Evolutionary conservation across 2,797 vertebrate genomes (phyloP).

Genomic region (Ctenosaura bakeri): DNA sequence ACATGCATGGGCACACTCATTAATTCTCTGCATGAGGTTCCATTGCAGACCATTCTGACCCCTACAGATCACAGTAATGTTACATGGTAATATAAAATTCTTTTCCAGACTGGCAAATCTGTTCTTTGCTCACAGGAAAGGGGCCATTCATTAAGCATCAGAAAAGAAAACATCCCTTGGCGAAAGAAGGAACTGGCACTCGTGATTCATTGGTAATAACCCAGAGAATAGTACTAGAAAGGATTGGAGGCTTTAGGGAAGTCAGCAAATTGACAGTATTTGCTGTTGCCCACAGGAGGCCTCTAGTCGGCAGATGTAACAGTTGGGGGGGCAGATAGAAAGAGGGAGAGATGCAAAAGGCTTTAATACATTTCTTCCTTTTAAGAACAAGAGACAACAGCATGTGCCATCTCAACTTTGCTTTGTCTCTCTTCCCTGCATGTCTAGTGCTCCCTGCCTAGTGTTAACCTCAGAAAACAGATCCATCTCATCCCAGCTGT

Average conservation of each 20-base stretch:
- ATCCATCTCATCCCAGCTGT: conserved; percentile 62
- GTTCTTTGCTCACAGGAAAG: conserved; percentile 54
- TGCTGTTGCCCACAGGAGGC: conserved; percentile 34
- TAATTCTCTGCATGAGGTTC: conserved; percentile 53
- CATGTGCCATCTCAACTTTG: conserved; percentile 32
- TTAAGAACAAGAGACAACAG: conserved; percentile 51
- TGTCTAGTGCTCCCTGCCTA: conserved; percentile 38
- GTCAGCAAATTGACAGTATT: conserved; percentile 35
- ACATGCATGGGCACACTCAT: conserved; percentile 33
- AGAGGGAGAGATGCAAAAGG: conserved; percentile 23
- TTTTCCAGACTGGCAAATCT: conserved; percentile 48
- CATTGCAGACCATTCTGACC: conserved; percentile 30
- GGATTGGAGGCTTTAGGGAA: conserved; percentile 21
- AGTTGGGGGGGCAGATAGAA: neutral
- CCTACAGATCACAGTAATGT: conserved; percentile 41
- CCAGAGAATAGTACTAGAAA: conserved; percentile 56
- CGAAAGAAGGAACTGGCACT: conserved; percentile 38
- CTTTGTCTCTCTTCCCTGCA: conserved; percentile 51
- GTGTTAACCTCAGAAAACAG: conserved; percentile 68
- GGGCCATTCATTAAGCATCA: conserved; percentile 51
- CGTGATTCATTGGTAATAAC: conserved; percentile 61
- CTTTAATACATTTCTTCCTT: conserved; percentile 39
- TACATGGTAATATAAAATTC: conserved; percentile 47
- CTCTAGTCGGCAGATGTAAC: neutral
- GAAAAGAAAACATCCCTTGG: conserved; percentile 63